Base-by-base conservation (phyloP, 2,797 vertebrate species). In the Taenioides sp. region DNA sequence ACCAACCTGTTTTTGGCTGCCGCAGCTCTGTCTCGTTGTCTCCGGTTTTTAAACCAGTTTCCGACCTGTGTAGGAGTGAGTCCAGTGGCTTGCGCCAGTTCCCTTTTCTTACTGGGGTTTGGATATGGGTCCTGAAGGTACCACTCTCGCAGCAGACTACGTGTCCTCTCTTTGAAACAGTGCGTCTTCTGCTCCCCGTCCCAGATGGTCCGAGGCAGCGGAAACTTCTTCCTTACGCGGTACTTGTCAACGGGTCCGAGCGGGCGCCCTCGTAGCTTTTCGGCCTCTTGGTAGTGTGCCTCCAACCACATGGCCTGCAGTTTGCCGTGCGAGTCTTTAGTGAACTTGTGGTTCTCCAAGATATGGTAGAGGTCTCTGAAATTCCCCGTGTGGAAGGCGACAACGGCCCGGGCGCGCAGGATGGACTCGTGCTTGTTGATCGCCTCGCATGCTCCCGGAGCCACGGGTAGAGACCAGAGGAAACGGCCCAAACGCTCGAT, bases 361-460 rank as follows among this genome's bases (percentile, higher is more conserved):
- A 99, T 99, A 93, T 98, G 97, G 91, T 99, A 99, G 76, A 99
- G 96, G 93, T 99, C 97, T 90, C 97, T 95, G 94, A 98, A 99
- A 94, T 99, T 99, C 90, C 98, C 98, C 62, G 98, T 98, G 94
- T 99, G 98, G 92, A 99, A 99, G 84, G 98, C 97, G 80, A 99
- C 98, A 79, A 99, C 98, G 64, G 98, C 97, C 78, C 97, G 96
- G 90, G 98, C 98, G 67, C 98, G 95, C 84, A 99, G 96, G 93
- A 99, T 98, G 82, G 98, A 98, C 90, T 99, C 98, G 92, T 99
- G 97, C 88, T 98, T 98, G 96, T 99, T 99, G 95, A 99, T 98
- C 89, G 96, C 95, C 89, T 99, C 97, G 93, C 98, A 98, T 66
- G 97, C 98, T 89, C 97, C 98, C 79, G 97, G 97, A 82, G 98